Evolutionary conservation across 1,140 invertebrate genomes (phyloP).

Genomic region (Camponotus vicinus): DNA sequence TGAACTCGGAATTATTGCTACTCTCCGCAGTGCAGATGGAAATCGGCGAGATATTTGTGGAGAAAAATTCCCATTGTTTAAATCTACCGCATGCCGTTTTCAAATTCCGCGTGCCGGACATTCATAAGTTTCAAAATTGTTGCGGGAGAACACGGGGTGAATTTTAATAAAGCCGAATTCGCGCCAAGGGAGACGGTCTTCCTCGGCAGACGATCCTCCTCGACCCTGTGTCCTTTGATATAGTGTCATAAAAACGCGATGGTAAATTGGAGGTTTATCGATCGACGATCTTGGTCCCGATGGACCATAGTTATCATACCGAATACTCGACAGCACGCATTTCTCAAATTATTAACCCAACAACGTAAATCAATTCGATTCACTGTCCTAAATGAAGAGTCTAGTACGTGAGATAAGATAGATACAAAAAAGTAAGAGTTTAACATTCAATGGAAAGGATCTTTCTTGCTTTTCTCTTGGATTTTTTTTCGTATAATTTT

Average conservation of each 20-base stretch:
- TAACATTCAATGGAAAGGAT: not conserved
- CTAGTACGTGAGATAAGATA: not conserved
- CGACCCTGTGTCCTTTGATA: not conserved
- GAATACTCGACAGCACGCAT: not conserved
- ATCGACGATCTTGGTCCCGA: constrained; percentile 1
- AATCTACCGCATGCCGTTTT: not conserved
- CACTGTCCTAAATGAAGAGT: constrained; percentile 25
- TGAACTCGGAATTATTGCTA: not conserved
- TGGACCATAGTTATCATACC: constrained; percentile 24
- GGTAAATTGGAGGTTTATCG: constrained; percentile 31
- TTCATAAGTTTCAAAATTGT: constrained; percentile 40
- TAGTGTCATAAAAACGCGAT: not conserved
- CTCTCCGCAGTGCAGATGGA: constrained; percentile 24
- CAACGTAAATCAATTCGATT: constrained; percentile 29
- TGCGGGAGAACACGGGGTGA: constrained; percentile 12
- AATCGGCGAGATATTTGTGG: constrained; percentile 4
- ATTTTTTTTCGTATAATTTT: too few species aligned
- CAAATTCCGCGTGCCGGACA: constrained; percentile 30
- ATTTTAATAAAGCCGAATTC: constrained; percentile 41
- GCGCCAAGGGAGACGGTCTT: too few species aligned
- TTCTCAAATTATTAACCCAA: constrained; percentile 19
- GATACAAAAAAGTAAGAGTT: too few species aligned
- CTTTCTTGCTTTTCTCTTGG: too few species aligned
- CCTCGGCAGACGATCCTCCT: not conserved
- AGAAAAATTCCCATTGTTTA: not conserved